Conservation (phyloP, 2,113 vertebrate genomes). For the Grallaria varia region DNA sequence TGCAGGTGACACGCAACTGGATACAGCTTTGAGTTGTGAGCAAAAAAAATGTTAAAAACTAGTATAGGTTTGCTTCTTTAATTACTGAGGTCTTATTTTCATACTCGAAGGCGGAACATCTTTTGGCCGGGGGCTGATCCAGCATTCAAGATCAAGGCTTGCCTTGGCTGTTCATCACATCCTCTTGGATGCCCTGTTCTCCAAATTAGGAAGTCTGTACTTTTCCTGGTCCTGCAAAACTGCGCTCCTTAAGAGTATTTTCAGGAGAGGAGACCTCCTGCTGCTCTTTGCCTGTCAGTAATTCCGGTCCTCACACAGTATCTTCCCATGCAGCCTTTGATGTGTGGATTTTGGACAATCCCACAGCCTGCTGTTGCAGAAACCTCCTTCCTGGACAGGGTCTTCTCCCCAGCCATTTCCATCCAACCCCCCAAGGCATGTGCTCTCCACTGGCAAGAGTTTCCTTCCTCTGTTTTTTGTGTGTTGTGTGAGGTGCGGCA, state of each 20-base stretch:
- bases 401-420: not conserved
- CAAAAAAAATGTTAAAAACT: not conserved
- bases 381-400: not conserved
- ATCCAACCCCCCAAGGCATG: rapidly evolving
- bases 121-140: not conserved
- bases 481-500: not conserved
- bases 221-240: not conserved
- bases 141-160: not conserved
- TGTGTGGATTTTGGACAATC: not conserved
- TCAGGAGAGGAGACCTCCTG: not conserved
- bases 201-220: not conserved
- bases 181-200: not conserved
- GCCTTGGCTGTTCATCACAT: not conserved
- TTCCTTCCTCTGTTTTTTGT: not conserved
- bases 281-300: not conserved
- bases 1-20: rapidly evolving
- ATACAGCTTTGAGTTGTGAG: not conserved
- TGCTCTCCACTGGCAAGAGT: not conserved
- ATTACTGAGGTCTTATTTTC: not conserved
- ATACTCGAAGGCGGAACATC: not conserved
- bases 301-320: not conserved
- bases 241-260: not conserved
- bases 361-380: rapidly evolving
- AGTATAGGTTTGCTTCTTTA: not conserved
- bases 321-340: rapidly evolving